These are phyloP conservation scores for Eupsilia transversa DNA, from an alignment of 2,888 invertebrate genomes.

Conservation along the genomic window DNA sequence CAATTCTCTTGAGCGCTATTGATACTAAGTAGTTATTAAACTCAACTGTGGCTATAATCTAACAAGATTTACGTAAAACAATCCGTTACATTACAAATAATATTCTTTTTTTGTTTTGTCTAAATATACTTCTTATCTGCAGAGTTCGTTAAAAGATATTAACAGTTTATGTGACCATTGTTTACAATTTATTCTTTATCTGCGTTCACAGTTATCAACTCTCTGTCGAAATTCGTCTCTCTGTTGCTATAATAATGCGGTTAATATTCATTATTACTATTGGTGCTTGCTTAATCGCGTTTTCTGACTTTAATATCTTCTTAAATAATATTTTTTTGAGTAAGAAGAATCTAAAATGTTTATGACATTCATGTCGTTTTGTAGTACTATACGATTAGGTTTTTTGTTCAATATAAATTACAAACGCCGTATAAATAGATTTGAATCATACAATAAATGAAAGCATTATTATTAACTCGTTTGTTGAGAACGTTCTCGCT, in stretches of 20 bases:
- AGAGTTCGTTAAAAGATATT: slow-evolving; percentile 81
- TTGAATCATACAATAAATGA: slow-evolving; percentile 73
- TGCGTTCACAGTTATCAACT: slow-evolving; percentile 82
- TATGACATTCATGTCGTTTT: slow-evolving; percentile 41
- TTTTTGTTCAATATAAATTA: slow-evolving; percentile 64
- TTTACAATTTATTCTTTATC: slow-evolving; percentile 88
- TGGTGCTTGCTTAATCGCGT: slow-evolving; percentile 49
- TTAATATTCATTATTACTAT: slow-evolving; percentile 59
- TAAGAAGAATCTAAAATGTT: slow-evolving; percentile 23
- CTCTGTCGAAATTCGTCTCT: slow-evolving; percentile 82
- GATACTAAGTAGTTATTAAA: slow-evolving; percentile 14
- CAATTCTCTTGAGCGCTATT: slow-evolving; percentile 6
- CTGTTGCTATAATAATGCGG: slow-evolving; percentile 84
- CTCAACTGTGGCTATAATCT: slow-evolving; percentile 31
- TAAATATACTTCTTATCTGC: slow-evolving; percentile 81
- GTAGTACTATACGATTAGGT: slow-evolving; percentile 45
- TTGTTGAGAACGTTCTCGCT: slow-evolving; percentile 77
- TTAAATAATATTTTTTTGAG: slow-evolving; percentile 26
- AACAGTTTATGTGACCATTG: slow-evolving; percentile 80
- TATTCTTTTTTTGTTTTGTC: slow-evolving; percentile 80
- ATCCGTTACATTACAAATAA: slow-evolving; percentile 63
- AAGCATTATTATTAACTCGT: slow-evolving; percentile 79
- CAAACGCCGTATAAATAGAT: slow-evolving; percentile 65
- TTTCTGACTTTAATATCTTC: slow-evolving; percentile 34
- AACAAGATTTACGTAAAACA: slow-evolving; percentile 55